Evolutionary conservation across 1,140 invertebrate species (phyloP), one percentile per base, ranked within the genome.

Genomic region (Bombus difficillimus): DNA sequence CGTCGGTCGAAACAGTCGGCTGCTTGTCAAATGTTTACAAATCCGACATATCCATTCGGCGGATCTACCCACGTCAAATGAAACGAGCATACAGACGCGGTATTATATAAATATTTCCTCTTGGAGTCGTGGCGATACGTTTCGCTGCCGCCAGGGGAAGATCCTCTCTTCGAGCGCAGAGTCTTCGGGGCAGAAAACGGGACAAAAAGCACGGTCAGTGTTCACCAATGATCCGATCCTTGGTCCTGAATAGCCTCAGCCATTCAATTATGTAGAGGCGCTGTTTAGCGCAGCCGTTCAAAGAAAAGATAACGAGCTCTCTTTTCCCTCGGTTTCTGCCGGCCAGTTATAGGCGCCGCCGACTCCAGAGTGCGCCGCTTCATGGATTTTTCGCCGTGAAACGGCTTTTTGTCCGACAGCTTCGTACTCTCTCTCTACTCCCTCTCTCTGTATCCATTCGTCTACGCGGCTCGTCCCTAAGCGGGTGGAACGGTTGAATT

Each of bases 261-360:
- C 88, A 88, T 89, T 89, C 86, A 89, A 89, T 89, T 89, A 89
- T 79, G 86, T 88, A 89, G 77, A 88, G 88, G 73, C 74, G 66
- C 77, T 83, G 88, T 89, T 89, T 88, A 89, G 71, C 86, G 80
- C 43, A 76, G 78, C 59, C 77, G 86, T 88, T 88, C 73, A 74
- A 89, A 85, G 83, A 88, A 88, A 88, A 78, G 88, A 83, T 89
- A 89, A 89, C 88, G 86, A 89, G 86, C 82, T 81, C 66, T 83
- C 83, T 59, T 86, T 77, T 62, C 77, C 62, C 79, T 81, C 28
- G 43, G 47, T 72, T 88, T 85, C 88, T 81, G 47, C 0, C 25
- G 75, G 28, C 57, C 32, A 47, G 74, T 53, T 68, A 41, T 66
- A 88, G 82, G 86, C 86, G 81, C 86, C 85, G 85, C 81, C 85